Conservation (phyloP, 2,113 vertebrate species). For the Poeciliopsis turrubarensis region DNA sequence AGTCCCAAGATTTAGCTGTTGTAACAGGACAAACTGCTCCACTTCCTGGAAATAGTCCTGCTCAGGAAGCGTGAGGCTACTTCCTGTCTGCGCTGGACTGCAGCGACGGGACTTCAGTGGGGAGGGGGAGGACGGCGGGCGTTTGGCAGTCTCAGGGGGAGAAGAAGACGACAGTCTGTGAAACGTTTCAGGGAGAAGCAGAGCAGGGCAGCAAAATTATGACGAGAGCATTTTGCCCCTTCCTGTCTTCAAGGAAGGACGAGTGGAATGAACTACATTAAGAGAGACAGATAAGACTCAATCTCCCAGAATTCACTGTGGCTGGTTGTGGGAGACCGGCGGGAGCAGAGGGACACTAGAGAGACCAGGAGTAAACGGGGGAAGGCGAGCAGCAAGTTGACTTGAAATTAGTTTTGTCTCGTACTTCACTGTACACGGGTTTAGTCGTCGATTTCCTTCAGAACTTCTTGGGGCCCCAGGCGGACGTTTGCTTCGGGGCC, state of each 20-base stretch:
- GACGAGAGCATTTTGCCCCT: conserved; percentile 33
- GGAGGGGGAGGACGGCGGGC: not conserved
- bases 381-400: conserved; percentile 70
- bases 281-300: conserved; percentile 19
- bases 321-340: conserved; percentile 57
- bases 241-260: conserved; percentile 1
- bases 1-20: not conserved
- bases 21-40: not conserved
- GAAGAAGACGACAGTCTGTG: not conserved
- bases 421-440: conserved; percentile 48
- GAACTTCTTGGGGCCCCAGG: conserved; percentile 87
- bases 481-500: conserved; percentile 81
- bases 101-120: not conserved
- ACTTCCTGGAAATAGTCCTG: not conserved
- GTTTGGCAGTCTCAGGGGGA: conserved; percentile 5
- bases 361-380: conserved; percentile 7
- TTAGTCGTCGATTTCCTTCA: conserved; percentile 56
- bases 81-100: conserved; percentile 3
- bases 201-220: conserved; percentile 41
- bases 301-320: conserved; percentile 65
- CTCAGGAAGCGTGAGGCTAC: not conserved
- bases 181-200: conserved; percentile 44
- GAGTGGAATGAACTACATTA: conserved; percentile 15
- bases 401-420: conserved; percentile 40
- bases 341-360: conserved; percentile 33